Evolutionary conservation across 1,140 invertebrate species (phyloP).

Genomic region (Drosophila triauraria): DNA sequence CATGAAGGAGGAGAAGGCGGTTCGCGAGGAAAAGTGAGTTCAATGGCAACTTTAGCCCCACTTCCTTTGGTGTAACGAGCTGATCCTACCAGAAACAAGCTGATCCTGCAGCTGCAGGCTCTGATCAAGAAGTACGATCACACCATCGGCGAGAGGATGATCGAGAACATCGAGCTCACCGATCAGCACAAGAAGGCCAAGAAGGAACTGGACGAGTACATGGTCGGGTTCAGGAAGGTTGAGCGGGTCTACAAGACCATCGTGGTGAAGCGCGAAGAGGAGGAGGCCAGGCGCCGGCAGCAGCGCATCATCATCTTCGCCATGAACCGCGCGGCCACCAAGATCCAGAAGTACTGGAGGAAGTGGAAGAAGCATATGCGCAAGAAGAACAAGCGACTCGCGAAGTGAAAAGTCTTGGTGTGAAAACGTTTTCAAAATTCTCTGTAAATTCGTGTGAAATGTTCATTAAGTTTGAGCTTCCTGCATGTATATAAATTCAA

Average conservation of each 20-base stretch:
- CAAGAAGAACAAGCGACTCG: constrained; percentile 26
- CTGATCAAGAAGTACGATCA: constrained; percentile 62
- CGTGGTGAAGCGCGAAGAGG: constrained; percentile 56
- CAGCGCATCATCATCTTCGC: constrained; percentile 27
- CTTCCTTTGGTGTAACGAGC: constrained; percentile 10
- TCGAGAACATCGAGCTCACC: constrained; percentile 43
- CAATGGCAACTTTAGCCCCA: not conserved
- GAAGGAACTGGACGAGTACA: constrained; percentile 25
- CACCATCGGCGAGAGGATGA: constrained; percentile 48
- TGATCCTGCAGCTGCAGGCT: constrained; percentile 50
- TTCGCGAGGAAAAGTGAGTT: constrained; percentile 62
- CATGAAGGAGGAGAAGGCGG: constrained; percentile 10
- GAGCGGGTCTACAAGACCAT: constrained; percentile 51
- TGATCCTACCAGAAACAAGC: constrained; percentile 54
- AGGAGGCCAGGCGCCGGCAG: constrained; percentile 18
- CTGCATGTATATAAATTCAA: not conserved
- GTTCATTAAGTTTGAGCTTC: not conserved
- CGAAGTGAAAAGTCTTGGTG: not conserved
- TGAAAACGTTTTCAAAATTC: not conserved
- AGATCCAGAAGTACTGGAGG: constrained; percentile 67
- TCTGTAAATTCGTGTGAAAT: not conserved
- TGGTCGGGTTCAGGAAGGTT: constrained; percentile 32
- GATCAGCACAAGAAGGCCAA: constrained; percentile 25
- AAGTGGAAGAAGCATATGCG: constrained; percentile 45
- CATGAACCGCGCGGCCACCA: constrained; percentile 61